Evolutionary conservation across 2,113 vertebrate species (phyloP).

Genomic region (Guaruba guarouba): DNA sequence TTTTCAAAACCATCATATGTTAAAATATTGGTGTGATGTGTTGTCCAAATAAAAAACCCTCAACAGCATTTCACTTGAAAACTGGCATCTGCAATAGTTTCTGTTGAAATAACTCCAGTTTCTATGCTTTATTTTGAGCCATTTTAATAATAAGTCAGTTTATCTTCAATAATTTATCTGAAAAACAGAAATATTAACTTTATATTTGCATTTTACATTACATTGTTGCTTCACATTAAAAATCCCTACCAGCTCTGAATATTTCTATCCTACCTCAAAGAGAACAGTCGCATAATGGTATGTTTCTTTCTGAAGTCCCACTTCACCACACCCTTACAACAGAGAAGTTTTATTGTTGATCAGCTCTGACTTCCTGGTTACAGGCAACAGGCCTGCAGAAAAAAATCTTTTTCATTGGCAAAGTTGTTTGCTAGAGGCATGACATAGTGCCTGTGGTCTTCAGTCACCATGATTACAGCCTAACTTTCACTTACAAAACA

Average conservation of each 20-base stretch:
- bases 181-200: not conserved
- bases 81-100: not conserved
- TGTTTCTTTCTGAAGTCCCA: not conserved
- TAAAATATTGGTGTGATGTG: not conserved
- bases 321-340: not conserved
- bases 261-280: not conserved
- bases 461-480: not conserved
- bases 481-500: not conserved
- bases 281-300: not conserved
- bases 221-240: not conserved
- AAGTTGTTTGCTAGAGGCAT: not conserved
- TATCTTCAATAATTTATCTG: not conserved
- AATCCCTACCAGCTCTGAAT: not conserved
- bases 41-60: not conserved
- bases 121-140: not conserved
- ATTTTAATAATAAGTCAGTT: not conserved
- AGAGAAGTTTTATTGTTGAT: not conserved
- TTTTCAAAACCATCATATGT: not conserved
- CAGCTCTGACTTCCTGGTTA: not conserved
- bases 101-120: not conserved
- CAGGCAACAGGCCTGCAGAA: not conserved
- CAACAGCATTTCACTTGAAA: not conserved
- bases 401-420: accelerated
- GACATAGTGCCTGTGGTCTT: accelerated
- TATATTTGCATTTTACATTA: not conserved